Percentiles rank a stretch among this genome's conserved stretches.
These are phyloP conservation scores for Mesembrinibis cayennensis DNA, from an alignment of 2,113 vertebrate genomes.

Conservation along the genomic window DNA sequence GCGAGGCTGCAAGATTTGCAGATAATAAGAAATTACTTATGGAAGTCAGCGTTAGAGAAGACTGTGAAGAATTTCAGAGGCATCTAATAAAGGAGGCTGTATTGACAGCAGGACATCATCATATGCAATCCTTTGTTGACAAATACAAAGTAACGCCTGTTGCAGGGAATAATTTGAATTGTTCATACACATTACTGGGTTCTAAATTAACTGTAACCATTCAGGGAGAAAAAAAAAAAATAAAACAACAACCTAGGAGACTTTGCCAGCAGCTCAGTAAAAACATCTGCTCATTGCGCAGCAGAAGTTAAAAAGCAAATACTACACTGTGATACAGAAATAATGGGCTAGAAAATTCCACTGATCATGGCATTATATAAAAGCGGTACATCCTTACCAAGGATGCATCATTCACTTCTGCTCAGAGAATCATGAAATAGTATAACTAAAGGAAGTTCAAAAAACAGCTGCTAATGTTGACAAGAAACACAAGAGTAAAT, in stretches of 20 bases:
- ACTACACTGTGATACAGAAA: conserved; percentile 21
- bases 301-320: conserved; percentile 44
- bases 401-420: conserved; percentile 12
- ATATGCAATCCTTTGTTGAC: neutral
- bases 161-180: conserved; percentile 12
- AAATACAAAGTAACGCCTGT: neutral
- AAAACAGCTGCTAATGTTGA: conserved; percentile 29
- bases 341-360: conserved; percentile 49
- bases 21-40: conserved; percentile 38
- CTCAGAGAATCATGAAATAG: neutral
- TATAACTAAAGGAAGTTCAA: neutral
- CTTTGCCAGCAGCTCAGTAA: conserved; percentile 35
- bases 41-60: neutral
- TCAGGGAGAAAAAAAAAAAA: conserved; percentile 17
- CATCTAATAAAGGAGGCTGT: neutral
- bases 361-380: conserved; percentile 25
- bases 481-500: neutral
- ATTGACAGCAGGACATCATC: neutral
- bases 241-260: neutral
- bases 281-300: conserved; percentile 62
- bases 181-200: conserved; percentile 1
- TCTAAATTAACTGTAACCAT: conserved; percentile 53
- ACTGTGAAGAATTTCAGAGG: neutral
- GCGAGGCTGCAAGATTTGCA: neutral
- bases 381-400: conserved; percentile 22